phyloP scores from a whole-genome alignment of 1,140 invertebrate species.

The Drosophila sp. region DNA sequence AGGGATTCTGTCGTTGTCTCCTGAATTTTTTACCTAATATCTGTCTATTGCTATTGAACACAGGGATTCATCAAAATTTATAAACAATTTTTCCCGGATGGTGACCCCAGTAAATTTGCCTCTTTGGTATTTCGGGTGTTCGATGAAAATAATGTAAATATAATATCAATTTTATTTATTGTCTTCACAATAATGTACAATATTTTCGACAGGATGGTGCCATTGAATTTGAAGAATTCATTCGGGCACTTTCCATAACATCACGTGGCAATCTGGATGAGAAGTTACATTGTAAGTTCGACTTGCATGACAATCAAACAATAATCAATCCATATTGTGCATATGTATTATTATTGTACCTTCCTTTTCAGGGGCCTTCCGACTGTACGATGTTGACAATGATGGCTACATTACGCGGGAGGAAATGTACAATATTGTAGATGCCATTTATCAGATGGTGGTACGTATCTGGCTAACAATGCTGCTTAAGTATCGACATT shows the following conservation, averaged over 20 bases:
- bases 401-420: slow-evolving; percentile 98
- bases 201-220: slow-evolving; percentile 93
- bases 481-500: not conserved
- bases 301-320: slow-evolving; percentile 26
- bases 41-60: slow-evolving; percentile 1
- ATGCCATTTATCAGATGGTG: slow-evolving; percentile 99
- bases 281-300: slow-evolving; percentile 96
- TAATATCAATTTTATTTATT: not conserved
- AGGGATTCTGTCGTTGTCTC: not conserved
- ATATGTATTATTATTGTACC: too few relatives aligned
- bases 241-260: slow-evolving; percentile 97
- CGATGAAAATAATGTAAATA: slow-evolving; percentile 98
- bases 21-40: slow-evolving; percentile 12
- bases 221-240: slow-evolving; percentile 99
- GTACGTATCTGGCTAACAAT: slow-evolving; percentile 87
- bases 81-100: slow-evolving; percentile 99
- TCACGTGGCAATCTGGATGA: slow-evolving; percentile 98
- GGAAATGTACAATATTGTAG: slow-evolving; percentile 99
- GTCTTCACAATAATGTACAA: not conserved
- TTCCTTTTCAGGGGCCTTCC: slow-evolving; percentile 93
- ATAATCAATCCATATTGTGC: not conserved
- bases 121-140: slow-evolving; percentile 99
- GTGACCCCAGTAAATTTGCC: slow-evolving; percentile 98
- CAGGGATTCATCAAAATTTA: slow-evolving; percentile 99
- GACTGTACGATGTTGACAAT: slow-evolving; percentile 98